Base-by-base conservation (phyloP, 2,113 vertebrate species). In the Leucopsar rothschildi region DNA sequence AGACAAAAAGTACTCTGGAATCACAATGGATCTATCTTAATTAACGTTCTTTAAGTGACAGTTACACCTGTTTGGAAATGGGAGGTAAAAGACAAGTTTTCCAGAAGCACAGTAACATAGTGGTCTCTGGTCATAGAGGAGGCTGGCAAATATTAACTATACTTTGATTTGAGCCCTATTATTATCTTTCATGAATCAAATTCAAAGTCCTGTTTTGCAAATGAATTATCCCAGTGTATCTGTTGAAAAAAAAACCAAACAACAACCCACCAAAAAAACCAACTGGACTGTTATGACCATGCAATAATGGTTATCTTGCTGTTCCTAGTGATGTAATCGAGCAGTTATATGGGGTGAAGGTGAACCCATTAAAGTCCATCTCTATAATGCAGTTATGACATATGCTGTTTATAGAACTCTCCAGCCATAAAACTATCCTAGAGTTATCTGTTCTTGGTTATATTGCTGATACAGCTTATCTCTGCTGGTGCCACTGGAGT, bases 11-110 rank as follows among this genome's bases (percentile, higher is more conserved):
- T 93, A 90, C 83, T 93, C 47, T 86, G 93, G 97, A 96, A 97
- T 97, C 95, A 95, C 91, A 96, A 91, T 73, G 86, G 95, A 97
- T 95, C 75, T 86, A 81, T 97, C 97, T 98, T 96, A 96, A 97
- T 97, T 96, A 96, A 96, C 3, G 27, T 49, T 86, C 80, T 86
- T 91, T 76, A 86, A 92, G 86, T 95, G 95, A 97, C 95, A 95
- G 87, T 65, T 96, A 93, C 75, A 82, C 92, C 91, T 94, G 90
- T 75, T 93, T 70, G 92, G 88, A 88, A 97, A 95, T 49, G 18
- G 42, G 88, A 93, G 50, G 65, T 70, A 53, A 73, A 69, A 87
- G 87, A 39, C 66, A 88, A 92, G 71, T 90, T 92, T 95, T 89
- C 63, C 61, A 60, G 71, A 92, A 75, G 24, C 35, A 7, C n/a